Evolutionary conservation across 1,140 invertebrate genomes (phyloP), one percentile per base, ranked within the genome.

Genomic region (Aricia agestis): DNA sequence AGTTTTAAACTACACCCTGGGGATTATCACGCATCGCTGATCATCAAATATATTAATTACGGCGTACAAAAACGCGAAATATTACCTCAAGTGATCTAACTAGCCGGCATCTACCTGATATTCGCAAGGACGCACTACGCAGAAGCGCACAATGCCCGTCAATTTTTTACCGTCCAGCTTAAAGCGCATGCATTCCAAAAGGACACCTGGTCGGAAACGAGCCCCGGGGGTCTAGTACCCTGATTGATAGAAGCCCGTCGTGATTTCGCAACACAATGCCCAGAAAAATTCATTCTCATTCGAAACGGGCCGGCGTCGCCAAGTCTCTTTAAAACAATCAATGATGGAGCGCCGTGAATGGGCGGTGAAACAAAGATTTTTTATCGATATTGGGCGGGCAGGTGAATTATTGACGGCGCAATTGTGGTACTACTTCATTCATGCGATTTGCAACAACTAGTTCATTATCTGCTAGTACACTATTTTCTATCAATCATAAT

Each of bases 251-350:
- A 84, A 82, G 84, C 83, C 82, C 83, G 70, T 77, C 81, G 80
- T 82, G 25, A 25, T 84, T 84, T 82, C 74, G 78, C 77, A 79
- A 77, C 77, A 89, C 87, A 90, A 90, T 88, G 79, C 81, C 81
- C 76, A 78, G 75, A 78, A 81, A 59, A 83, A 86, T 84, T 76
- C 81, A 78, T 75, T 77, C 75, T 77, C 79, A 80, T 86, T 84
- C 76, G 82, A 81, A 83, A 80, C 82, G 79, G 75, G 70, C 74
- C 83, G 87, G 89, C 89, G 89, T 82, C 89, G 82, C 75, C 74
- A 82, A 82, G 89, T 91, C 89, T 90, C 81, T 83, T 80, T 91
- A 89, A 91, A 91, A 91, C 89, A 91, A 91, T 90, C 87, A 87
- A 88, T 89, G 87, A 87, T 85, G 76, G 79, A 84, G 73, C 81